Conservation (phyloP, 2,888 invertebrate genomes). For the Caenorhabditis doughertyi region DNA sequence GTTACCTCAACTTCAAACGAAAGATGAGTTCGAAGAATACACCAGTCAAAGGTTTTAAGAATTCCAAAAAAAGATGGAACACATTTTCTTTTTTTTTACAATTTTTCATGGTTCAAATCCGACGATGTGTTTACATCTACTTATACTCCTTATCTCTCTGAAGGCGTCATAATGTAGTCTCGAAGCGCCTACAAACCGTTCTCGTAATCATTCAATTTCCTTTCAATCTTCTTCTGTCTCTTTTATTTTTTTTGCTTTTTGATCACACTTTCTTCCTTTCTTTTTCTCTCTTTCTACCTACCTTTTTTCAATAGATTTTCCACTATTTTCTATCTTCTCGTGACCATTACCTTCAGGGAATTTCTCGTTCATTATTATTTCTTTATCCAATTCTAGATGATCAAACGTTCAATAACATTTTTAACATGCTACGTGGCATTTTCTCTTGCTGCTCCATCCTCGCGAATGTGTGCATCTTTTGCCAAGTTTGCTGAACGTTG, state of each 20-base stretch:
- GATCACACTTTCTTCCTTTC: conserved; percentile 32
- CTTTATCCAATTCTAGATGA: conserved; percentile 36
- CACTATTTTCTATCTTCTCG: neutral
- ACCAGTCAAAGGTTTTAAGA: too few species aligned
- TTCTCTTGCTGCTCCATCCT: conserved; percentile 38
- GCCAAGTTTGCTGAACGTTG: conserved; percentile 75
- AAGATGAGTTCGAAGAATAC: too few species aligned
- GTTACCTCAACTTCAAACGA: too few species aligned
- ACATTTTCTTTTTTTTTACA: too few species aligned
- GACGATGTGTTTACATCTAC: too few species aligned
- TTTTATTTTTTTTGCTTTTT: conserved; percentile 6
- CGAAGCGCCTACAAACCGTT: conserved; percentile 40
- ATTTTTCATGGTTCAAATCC: too few species aligned
- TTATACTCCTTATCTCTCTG: too few species aligned
- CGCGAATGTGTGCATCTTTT: conserved; percentile 73
- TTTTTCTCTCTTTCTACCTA: conserved; percentile 7
- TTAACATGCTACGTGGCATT: conserved; percentile 35
- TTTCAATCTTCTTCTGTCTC: neutral
- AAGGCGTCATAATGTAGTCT: conserved; percentile 36
- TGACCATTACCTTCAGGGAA: conserved; percentile 3
- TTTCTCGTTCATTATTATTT: neutral
- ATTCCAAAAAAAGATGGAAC: too few species aligned
- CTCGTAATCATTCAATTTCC: conserved; percentile 18
- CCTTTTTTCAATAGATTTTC: neutral
- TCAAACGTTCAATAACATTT: conserved; percentile 14